Base-by-base conservation (phyloP, 2,888 invertebrate genomes). In the Mactromeris polynyma region DNA sequence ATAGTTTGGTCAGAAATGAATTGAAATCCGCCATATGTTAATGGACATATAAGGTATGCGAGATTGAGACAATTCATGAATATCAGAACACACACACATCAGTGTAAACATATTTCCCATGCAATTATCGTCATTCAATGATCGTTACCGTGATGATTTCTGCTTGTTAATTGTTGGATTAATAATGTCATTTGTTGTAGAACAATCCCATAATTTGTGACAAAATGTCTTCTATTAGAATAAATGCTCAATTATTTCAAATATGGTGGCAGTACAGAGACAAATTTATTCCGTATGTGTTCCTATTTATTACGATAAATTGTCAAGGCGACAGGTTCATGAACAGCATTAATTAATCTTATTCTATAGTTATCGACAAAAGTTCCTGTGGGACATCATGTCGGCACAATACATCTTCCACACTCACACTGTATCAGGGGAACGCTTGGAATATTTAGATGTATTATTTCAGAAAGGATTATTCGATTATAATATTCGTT, bases 291-390 rank as follows among this genome's bases (percentile, higher is more conserved):
- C 58, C n/a, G 58, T 2, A 64, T 64, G 26, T 9, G 4, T n/a
- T 64, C 58, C 26, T 64, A 64, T 64, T 64, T 64, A 64, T 64
- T 26, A 64, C 58, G 58, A 26, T 64, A 7, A 64, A 64, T 64
- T n/a, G 26, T n/a, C 26, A 26, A 7, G 58, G 9, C 26, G 58
- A 26, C 58, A 58, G n/a, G 58, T 64, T 64, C 58, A 26, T 64
- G 58, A 26, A 26, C 58, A n/a, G 58, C n/a, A 64, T 64, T 64
- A 64, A 64, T 64, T 64, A 64, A 64, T 26, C 26, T n/a, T n/a
- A 6, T 11, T 64, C 9, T 64, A 64, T 64, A 21, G 2, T 26
- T 64, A 64, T 64, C 26, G 58, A 64, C n/a, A 64, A 64, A 17
- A 1, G 9, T 64, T 64, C 58, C 58, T 7, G 26, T 9, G 26